Percentiles rank a stretch among this genome's conserved stretches.
phyloP scores from a whole-genome alignment of 2,113 vertebrate genomes.

The Sceloporus tristichus region DNA sequence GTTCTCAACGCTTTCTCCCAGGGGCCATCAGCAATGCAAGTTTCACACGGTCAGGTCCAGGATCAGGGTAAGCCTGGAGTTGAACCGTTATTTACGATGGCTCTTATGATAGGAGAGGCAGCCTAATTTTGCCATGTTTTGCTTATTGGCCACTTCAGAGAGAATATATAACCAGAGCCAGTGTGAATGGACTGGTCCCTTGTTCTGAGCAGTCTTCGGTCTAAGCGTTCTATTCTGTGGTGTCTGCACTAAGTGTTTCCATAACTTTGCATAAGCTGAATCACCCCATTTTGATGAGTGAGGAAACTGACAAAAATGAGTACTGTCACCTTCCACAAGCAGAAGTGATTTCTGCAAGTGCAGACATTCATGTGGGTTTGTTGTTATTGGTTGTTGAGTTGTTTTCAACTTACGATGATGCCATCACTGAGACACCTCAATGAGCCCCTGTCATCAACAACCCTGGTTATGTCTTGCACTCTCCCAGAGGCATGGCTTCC shows the following conservation, averaged over 20 bases:
- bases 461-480: no score
- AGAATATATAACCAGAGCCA: neutral
- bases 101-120: neutral
- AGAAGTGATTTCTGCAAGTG: no score
- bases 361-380: no score
- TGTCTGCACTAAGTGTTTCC: neutral
- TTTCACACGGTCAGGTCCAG: slow-evolving; percentile 91
- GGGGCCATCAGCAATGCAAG: slow-evolving; percentile 93
- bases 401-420: no score
- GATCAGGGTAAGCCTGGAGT: slow-evolving; percentile 87
- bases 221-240: no score
- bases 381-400: no score
- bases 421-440: no score
- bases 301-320: no score
- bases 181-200: neutral
- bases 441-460: no score
- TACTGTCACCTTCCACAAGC: no score
- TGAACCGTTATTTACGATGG: no score
- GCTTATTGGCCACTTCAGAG: neutral
- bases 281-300: neutral
- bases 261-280: neutral
- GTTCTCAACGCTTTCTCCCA: slow-evolving; percentile 98
- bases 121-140: neutral
- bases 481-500: no score
- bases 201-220: neutral